phyloP scores from a whole-genome alignment of 2,888 invertebrate species.

The Serrognathus titanus region DNA sequence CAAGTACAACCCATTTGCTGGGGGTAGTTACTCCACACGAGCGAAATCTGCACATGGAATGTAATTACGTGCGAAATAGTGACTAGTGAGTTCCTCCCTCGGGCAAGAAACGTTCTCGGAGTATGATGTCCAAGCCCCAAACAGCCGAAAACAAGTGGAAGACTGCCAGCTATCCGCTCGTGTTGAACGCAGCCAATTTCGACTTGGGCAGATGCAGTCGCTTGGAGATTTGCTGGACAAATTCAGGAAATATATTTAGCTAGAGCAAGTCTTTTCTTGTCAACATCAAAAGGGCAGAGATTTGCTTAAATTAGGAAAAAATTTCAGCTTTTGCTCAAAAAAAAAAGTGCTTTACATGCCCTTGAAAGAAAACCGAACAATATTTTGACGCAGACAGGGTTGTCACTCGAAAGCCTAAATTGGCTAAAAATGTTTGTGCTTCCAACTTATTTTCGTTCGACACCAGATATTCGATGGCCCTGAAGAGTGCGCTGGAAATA shows the following conservation, averaged over 20 bases:
- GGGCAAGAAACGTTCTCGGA: slow-evolving; percentile 53
- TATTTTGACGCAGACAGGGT: too few relatives aligned
- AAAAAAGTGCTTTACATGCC: too few relatives aligned
- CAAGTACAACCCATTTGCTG: slow-evolving; percentile 78
- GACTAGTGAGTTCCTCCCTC: slow-evolving; percentile 49
- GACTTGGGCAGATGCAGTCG: slow-evolving; percentile 94
- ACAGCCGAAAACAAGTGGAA: slow-evolving; percentile 85
- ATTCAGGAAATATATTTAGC: slow-evolving; percentile 38
- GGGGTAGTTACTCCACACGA: slow-evolving; percentile 82
- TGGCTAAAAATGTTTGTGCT: too few relatives aligned
- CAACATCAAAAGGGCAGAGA: background rate
- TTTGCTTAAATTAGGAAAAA: too few relatives aligned
- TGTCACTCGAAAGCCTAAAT: too few relatives aligned
- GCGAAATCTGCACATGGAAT: slow-evolving; percentile 49
- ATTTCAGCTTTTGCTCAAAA: too few relatives aligned
- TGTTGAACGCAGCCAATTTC: slow-evolving; percentile 92
- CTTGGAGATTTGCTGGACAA: slow-evolving; percentile 83
- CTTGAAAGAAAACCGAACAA: too few relatives aligned
- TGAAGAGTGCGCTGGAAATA: slow-evolving; percentile 99
- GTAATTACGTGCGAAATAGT: slow-evolving; percentile 1
- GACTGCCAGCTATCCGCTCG: slow-evolving; percentile 90
- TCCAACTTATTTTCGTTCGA: too few relatives aligned
- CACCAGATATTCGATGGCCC: too few relatives aligned
- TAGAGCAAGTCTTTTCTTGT: too few relatives aligned
- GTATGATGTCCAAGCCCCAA: slow-evolving; percentile 92